Conservation (phyloP, 2,888 invertebrate species). For the Cephalotes varians region DNA sequence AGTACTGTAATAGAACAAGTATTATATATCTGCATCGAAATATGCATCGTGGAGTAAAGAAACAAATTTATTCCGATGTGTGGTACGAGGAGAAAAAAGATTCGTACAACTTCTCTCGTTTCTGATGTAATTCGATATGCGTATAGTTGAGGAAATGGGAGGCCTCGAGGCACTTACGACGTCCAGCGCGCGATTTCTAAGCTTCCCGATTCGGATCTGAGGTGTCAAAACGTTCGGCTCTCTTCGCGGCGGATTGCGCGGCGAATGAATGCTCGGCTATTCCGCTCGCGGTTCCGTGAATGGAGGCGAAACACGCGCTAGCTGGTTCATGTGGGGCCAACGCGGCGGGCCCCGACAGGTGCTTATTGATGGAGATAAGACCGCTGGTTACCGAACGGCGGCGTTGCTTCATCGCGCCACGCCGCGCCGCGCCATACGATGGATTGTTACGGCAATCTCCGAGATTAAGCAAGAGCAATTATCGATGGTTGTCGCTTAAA, state of each 20-base stretch:
- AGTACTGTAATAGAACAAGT: too few relatives aligned
- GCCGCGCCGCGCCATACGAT: conserved; percentile 50
- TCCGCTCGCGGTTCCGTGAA: conserved; percentile 54
- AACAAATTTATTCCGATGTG: background rate
- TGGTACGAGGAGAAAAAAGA: background rate
- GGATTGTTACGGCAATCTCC: conserved; percentile 63
- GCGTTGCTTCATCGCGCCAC: conserved; percentile 66
- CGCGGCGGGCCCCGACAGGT: conserved; percentile 72
- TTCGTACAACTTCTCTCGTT: background rate
- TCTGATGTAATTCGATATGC: conserved; percentile 22
- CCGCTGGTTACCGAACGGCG: conserved; percentile 66
- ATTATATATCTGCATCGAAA: background rate
- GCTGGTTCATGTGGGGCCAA: conserved; percentile 60
- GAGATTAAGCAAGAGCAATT: conserved; percentile 79
- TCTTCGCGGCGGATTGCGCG: background rate
- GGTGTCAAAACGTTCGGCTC: background rate
- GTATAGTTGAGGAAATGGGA: background rate
- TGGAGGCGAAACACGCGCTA: conserved; percentile 67
- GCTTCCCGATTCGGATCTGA: background rate
- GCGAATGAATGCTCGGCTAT: background rate
- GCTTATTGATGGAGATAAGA: conserved; percentile 75
- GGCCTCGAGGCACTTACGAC: background rate
- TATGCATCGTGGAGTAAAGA: background rate
- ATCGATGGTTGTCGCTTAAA: conserved; percentile 78
- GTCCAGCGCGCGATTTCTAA: background rate